Evolutionary conservation across 2,888 invertebrate species (phyloP).

Genomic region (Xanthia icteritia): DNA sequence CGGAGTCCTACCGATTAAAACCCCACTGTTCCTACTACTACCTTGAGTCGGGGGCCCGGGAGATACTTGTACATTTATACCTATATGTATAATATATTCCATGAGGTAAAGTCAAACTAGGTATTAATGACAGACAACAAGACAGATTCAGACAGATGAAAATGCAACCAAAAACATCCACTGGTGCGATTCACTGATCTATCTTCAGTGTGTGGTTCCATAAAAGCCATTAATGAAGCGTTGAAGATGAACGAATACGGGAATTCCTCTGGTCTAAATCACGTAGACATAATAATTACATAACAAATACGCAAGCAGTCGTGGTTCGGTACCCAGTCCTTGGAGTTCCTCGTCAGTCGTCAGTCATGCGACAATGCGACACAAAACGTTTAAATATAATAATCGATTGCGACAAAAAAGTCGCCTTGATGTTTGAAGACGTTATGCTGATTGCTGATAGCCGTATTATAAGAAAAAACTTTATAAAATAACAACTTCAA

Average conservation of each 20-base stretch:
- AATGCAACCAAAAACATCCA: neutral
- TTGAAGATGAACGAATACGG: neutral
- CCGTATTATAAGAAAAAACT: neutral
- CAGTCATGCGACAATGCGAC: constrained; percentile 45
- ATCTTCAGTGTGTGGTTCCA: too few relatives aligned
- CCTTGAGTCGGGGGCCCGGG: too few relatives aligned
- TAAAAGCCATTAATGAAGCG: neutral
- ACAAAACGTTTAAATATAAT: constrained; percentile 28
- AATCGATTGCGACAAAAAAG: constrained; percentile 36
- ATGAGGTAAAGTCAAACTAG: neutral
- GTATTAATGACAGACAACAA: too few relatives aligned
- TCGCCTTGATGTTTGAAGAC: constrained; percentile 38
- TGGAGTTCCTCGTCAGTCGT: constrained; percentile 21
- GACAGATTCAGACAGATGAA: neutral
- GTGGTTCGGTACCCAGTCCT: constrained; percentile 38
- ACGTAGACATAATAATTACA: constrained; percentile 20
- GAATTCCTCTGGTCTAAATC: neutral
- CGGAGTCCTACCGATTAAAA: too few relatives aligned
- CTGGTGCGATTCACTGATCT: neutral
- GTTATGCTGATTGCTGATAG: constrained; percentile 4
- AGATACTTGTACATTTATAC: too few relatives aligned
- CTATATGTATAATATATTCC: too few relatives aligned
- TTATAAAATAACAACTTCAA: neutral
- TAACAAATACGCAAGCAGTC: constrained; percentile 24
- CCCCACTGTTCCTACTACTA: too few relatives aligned